These are phyloP conservation scores for Caenorhabditis macrosperma DNA, from an alignment of 2,888 invertebrate genomes.

Conservation along the genomic window DNA sequence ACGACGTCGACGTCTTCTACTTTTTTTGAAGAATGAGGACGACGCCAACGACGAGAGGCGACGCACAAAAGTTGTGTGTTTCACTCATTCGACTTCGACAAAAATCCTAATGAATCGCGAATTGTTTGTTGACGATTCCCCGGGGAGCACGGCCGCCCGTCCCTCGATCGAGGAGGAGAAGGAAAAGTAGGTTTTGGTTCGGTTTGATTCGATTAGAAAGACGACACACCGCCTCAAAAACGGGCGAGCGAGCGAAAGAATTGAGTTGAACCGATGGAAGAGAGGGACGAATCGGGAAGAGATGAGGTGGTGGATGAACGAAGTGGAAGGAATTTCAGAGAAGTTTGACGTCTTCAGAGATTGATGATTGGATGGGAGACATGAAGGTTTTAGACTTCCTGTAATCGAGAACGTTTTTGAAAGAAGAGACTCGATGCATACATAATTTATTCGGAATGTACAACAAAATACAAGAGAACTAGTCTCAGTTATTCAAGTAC, in stretches of 20 bases:
- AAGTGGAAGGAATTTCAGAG: not conserved
- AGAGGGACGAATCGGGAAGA: not conserved
- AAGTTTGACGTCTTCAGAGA: not conserved
- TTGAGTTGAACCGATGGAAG: not conserved
- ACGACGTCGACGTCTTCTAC: not conserved
- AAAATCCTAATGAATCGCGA: conserved; percentile 53
- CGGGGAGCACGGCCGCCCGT: conserved; percentile 21
- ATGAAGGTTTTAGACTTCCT: not conserved
- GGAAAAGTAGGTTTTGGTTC: conserved; percentile 54
- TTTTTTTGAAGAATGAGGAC: not conserved
- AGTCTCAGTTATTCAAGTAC: conserved; percentile 21
- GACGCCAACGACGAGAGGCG: not conserved
- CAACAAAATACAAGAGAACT: conserved; percentile 2
- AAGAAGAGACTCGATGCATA: not conserved
- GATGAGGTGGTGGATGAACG: not conserved
- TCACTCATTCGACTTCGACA: conserved; percentile 7
- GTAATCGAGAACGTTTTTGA: conserved; percentile 2
- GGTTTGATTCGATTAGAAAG: conserved; percentile 59
- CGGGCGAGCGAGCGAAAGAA: not conserved
- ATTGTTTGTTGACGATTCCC: conserved; percentile 56
- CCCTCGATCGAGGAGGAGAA: conserved; percentile 13
- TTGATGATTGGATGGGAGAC: not conserved
- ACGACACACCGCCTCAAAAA: conserved; percentile 29
- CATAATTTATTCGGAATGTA: conserved; percentile 24
- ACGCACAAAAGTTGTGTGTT: conserved; percentile 10